Percentiles rank a stretch among this genome's conserved stretches.
Conservation (phyloP, 2,113 vertebrate genomes). For the Planiliza haematocheilus region DNA sequence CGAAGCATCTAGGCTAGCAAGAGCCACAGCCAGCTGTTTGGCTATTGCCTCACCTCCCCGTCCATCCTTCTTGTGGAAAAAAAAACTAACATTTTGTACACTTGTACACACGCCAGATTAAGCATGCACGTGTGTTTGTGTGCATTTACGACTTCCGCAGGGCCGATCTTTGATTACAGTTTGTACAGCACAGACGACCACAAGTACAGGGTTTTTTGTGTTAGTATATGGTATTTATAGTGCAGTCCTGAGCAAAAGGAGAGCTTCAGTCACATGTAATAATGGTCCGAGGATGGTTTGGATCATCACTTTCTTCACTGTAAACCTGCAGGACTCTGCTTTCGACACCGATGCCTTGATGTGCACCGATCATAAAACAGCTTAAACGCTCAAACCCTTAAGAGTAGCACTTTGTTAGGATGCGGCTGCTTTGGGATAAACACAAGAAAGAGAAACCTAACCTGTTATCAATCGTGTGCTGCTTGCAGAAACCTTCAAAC, state of each 20-base stretch:
- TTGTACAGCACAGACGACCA: not conserved
- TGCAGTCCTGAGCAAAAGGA: constrained; percentile 24
- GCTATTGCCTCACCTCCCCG: constrained; percentile 22
- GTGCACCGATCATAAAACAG: constrained; percentile 29
- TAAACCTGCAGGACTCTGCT: constrained; percentile 39
- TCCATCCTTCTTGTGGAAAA: constrained; percentile 20
- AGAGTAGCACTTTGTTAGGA: not conserved
- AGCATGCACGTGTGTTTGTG: constrained; percentile 24
- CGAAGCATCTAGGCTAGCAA: not conserved
- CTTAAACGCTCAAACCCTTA: not conserved
- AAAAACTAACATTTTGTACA: constrained; percentile 4
- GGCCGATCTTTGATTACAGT: constrained; percentile 70
- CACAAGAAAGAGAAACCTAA: not conserved
- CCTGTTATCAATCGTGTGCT: not conserved
- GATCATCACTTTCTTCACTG: constrained; percentile 63
- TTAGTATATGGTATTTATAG: constrained; percentile 52
- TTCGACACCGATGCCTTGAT: constrained; percentile 41
- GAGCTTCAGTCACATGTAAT: constrained; percentile 52
- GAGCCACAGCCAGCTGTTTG: constrained; percentile 60
- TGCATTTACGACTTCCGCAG: constrained; percentile 61
- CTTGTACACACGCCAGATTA: constrained; percentile 20
- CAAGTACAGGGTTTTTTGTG: constrained; percentile 60
- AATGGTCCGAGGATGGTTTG: constrained; percentile 20
- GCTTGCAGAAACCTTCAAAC: not conserved
- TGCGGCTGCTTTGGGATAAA: constrained; percentile 22